Evolutionary conservation across 2,797 vertebrate species (phyloP).

Genomic region (Anguilla pacifica): DNA sequence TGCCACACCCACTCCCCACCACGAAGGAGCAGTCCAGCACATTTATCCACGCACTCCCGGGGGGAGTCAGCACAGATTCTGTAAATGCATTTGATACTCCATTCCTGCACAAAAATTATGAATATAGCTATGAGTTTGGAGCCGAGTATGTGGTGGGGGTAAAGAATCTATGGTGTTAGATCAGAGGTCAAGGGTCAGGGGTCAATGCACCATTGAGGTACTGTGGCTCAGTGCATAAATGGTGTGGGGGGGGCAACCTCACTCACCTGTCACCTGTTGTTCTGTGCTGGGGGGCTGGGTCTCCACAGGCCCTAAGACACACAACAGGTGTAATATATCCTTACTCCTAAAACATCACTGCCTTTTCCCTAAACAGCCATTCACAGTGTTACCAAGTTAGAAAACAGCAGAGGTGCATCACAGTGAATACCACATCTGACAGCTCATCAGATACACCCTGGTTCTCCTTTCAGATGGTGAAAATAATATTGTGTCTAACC

Average conservation of each 20-base stretch:
- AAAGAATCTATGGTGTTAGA: neutral
- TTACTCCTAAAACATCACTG: constrained; percentile 23
- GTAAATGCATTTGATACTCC: neutral
- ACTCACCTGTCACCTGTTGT: constrained; percentile 64
- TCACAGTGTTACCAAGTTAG: neutral
- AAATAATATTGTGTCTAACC: no score
- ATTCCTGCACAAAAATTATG: neutral
- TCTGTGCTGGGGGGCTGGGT: constrained; percentile 37
- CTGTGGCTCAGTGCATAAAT: neutral
- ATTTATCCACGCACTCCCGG: neutral
- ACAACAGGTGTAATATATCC: neutral
- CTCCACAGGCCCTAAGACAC: constrained; percentile 53
- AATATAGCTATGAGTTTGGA: neutral
- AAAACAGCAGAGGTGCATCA: neutral
- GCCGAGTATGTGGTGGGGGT: neutral
- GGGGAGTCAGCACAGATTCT: neutral
- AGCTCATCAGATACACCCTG: no score
- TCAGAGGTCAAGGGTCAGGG: neutral
- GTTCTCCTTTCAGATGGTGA: no score
- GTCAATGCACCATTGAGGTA: neutral
- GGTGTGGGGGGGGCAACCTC: neutral
- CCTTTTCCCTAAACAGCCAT: neutral
- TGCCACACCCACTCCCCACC: neutral
- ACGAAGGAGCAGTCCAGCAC: neutral
- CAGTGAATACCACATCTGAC: no score